Conservation (phyloP, 53 echinoderm and acorn worm species). For the Paracentrotus lividus region DNA sequence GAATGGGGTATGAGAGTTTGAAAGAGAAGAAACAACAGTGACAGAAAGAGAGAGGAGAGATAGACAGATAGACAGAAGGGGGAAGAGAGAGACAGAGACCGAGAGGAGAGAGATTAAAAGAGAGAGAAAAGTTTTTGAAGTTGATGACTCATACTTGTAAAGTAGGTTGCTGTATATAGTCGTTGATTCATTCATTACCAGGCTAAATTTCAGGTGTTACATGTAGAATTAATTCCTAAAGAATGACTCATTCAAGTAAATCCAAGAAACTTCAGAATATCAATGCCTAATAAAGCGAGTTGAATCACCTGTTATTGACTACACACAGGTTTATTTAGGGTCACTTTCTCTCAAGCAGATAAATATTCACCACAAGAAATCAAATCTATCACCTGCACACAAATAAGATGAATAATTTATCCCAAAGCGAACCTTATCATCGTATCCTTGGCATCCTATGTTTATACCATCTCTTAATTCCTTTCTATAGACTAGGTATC, state of each 20-base stretch:
- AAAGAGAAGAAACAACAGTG: neutral
- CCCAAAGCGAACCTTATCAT: neutral
- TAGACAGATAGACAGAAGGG: neutral
- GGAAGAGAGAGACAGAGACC: neutral
- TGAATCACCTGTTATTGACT: constrained; percentile 39
- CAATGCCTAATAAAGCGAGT: constrained; percentile 29
- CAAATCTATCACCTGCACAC: neutral
- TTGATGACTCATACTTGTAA: constrained; percentile 32
- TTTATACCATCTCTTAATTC: neutral
- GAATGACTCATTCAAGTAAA: constrained; percentile 28
- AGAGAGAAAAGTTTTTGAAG: constrained; percentile 22
- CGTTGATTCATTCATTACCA: constrained; percentile 8
- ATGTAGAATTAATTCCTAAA: constrained; percentile 32
- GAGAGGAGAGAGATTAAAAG: neutral
- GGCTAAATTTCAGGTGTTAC: neutral
- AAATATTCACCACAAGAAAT: constrained; percentile 6
- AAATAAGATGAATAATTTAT: constrained; percentile 41
- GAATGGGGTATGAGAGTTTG: neutral
- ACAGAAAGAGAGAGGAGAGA: neutral
- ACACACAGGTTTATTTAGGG: neutral
- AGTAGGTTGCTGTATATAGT: constrained; percentile 28
- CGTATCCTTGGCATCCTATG: neutral
- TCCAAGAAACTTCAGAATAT: constrained; percentile 37
- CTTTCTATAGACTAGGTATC: neutral
- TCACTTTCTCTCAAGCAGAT: neutral